Conservation (phyloP, 2,888 invertebrate species). For the Saturnia japonica region DNA sequence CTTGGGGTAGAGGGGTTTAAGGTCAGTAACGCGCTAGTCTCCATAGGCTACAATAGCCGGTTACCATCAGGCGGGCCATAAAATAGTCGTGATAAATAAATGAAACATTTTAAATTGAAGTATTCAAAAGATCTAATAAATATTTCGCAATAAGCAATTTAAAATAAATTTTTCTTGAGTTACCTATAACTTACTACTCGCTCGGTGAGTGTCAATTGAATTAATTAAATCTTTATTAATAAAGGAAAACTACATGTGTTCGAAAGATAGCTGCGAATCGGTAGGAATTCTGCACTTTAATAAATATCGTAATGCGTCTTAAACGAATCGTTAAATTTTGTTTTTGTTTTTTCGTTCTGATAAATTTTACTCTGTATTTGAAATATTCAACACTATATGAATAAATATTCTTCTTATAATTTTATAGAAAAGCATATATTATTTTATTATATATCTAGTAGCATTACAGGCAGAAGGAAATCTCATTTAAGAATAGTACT, state of each 20-base stretch:
- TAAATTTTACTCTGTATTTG: neutral
- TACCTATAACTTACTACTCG: slow-evolving; percentile 14
- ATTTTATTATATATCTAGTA: no score
- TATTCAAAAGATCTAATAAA: neutral
- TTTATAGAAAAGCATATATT: no score
- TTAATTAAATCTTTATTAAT: slow-evolving; percentile 35
- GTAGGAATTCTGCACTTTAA: slow-evolving; percentile 25
- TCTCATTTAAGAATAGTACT: no score
- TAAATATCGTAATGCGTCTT: slow-evolving; percentile 27
- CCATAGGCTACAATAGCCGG: no score
- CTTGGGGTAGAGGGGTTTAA: no score
- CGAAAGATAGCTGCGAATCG: slow-evolving; percentile 29
- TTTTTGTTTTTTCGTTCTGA: neutral
- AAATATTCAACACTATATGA: no score
- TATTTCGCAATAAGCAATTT: neutral
- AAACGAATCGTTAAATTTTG: slow-evolving; percentile 10
- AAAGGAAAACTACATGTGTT: slow-evolving; percentile 33
- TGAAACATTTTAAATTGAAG: neutral
- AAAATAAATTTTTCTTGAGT: slow-evolving; percentile 5
- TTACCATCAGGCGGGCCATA: no score
- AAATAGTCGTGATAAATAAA: no score
- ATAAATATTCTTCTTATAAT: no score
- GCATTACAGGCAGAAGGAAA: no score
- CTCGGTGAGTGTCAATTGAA: slow-evolving; percentile 29
- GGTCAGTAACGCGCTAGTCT: no score